Evolutionary conservation across 2,888 invertebrate species (phyloP).

Genomic region (Epirrhoe tristata): DNA sequence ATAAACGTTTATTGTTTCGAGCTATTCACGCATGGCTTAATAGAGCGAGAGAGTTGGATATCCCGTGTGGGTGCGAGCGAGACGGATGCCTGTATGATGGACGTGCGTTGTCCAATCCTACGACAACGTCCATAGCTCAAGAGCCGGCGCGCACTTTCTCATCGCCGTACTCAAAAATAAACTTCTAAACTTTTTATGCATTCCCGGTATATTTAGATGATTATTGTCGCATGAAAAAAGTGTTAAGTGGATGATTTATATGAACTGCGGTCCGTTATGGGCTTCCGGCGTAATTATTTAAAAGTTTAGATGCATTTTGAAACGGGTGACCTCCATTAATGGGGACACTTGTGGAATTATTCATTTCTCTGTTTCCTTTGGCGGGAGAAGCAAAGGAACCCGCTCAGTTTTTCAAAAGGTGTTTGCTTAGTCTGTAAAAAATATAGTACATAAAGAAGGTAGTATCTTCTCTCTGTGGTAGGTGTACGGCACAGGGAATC

Average conservation of each 20-base stretch:
- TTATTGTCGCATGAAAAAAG: conserved; percentile 79
- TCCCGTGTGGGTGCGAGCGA: conserved; percentile 49
- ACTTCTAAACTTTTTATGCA: conserved; percentile 77
- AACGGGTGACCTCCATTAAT: conserved; percentile 57
- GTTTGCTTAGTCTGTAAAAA: neutral
- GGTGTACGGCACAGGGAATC: too few relatives aligned
- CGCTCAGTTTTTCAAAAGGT: neutral
- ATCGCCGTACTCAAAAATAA: conserved; percentile 79
- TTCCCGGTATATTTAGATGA: conserved; percentile 78
- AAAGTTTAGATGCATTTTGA: conserved; percentile 53
- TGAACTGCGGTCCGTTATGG: conserved; percentile 74
- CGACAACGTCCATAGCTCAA: conserved; percentile 78
- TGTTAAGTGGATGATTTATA: conserved; percentile 85
- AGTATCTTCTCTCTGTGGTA: too few relatives aligned
- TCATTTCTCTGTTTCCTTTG: conserved; percentile 54
- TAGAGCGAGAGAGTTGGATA: conserved; percentile 51
- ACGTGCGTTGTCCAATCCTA: conserved; percentile 70
- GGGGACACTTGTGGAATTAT: conserved; percentile 61
- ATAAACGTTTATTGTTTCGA: conserved; percentile 77
- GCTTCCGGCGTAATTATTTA: conserved; percentile 80
- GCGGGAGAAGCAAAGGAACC: conserved; percentile 41
- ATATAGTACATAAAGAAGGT: neutral
- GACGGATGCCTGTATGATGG: conserved; percentile 72
- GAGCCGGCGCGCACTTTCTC: conserved; percentile 78
- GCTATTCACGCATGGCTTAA: conserved; percentile 70